Evolutionary conservation across 2,888 invertebrate species (phyloP).

Genomic region (Tenthredo livida): DNA sequence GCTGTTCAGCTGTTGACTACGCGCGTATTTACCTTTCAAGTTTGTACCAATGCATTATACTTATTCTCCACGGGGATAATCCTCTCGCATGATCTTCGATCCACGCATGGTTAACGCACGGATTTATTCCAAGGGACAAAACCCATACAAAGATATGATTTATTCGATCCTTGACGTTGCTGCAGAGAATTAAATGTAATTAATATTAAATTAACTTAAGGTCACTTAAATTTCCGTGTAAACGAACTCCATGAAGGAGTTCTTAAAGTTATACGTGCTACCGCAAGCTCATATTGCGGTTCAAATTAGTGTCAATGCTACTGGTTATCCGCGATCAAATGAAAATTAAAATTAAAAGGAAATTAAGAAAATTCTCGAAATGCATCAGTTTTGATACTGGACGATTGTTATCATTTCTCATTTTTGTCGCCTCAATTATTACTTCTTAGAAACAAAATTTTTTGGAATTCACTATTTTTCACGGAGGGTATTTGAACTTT

Average conservation of each 20-base stretch:
- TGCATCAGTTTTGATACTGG: background rate
- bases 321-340: background rate
- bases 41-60: background rate
- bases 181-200: constrained; percentile 1
- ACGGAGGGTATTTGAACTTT: background rate
- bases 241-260: background rate
- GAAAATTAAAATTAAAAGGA: background rate
- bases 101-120: background rate
- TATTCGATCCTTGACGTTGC: constrained; percentile 28
- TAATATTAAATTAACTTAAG: background rate
- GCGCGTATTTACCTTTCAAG: constrained; percentile 11
- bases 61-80: constrained; percentile 7
- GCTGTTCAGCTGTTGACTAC: constrained; percentile 18
- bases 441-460: no score
- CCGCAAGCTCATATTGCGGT: background rate
- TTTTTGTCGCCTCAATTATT: no score
- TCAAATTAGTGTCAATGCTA: constrained; percentile 5
- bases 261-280: background rate
- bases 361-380: background rate
- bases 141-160: background rate
- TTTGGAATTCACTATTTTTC: background rate
- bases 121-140: constrained; percentile 6
- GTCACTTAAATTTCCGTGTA: background rate
- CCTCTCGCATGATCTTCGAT: constrained; percentile 9
- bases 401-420: background rate